Base-by-base conservation (phyloP, 1,140 invertebrate species). In the Oreohelix idahoensis region DNA sequence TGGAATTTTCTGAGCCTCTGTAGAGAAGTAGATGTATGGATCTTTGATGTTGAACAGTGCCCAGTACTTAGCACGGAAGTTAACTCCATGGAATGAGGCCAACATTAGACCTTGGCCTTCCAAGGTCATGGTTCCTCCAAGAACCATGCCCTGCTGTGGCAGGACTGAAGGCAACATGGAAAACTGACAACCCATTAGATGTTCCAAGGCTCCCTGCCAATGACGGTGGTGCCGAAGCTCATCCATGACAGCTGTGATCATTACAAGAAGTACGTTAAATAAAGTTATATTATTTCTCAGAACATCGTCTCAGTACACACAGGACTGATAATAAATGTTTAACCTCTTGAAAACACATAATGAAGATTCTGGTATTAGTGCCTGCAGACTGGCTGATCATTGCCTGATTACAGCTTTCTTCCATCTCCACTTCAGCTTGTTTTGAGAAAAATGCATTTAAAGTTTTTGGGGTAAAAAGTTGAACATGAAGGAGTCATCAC, bases 11-110 rank as follows among this genome's bases (percentile, higher is more conserved):
- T 98, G 97, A 0, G 97, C 97, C 93, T 99, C 97, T 0, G 98
- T 98, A 32, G 97, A 96, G 93, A 99, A 99, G 88, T 96, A 97
- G 84, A 99, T 98, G 84, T 95, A 97, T 0, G 98, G 97, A 87
- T 99, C 97, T 91, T 97, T 96, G 74, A 99, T 93, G 84, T 96
- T 98, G 91, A 99, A 99, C 42, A 99, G 90, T 0, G 97, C 98
- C 98, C 98, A 99, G 1, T 96, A 97, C 93, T 98, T 99, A 42
- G 97, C 96, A 86, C 97, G 97, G 92, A 99, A 98, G 92, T 98
- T 99, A 88, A 98, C 97, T 10, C 98, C 98, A 92, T 99, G 97
- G 94, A 99, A 99, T 92, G 98, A 99, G 13, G 97, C 98, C 53
- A 99, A 93, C 23, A 97, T 98, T 63, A 99, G 97, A 90, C 94